These are phyloP conservation scores for Lycia hirtaria DNA, from an alignment of 2,888 invertebrate species.

Conservation along the genomic window DNA sequence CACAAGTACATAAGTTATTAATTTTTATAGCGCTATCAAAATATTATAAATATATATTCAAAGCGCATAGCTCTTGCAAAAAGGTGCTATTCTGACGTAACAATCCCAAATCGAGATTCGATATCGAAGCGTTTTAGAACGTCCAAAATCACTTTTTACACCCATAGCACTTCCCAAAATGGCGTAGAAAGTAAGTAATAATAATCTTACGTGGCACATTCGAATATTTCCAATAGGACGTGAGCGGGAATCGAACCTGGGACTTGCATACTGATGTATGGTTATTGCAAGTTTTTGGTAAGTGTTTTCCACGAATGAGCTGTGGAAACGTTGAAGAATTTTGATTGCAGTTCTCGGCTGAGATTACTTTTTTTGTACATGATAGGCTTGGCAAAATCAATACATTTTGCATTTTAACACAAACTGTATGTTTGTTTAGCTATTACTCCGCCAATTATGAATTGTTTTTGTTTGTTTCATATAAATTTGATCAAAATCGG, in stretches of 20 bases:
- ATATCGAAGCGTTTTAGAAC: slow-evolving; percentile 19
- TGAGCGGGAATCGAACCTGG: slow-evolving; percentile 67
- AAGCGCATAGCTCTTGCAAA: neutral
- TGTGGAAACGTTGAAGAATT: slow-evolving; percentile 30
- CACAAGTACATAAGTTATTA: neutral
- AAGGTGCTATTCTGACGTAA: slow-evolving; percentile 15
- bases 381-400: too few relatives aligned
- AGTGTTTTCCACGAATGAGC: slow-evolving; percentile 36
- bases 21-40: slow-evolving; percentile 8
- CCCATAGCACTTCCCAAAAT: slow-evolving; percentile 63
- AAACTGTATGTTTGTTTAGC: too few relatives aligned
- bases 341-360: slow-evolving; percentile 14
- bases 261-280: slow-evolving; percentile 71
- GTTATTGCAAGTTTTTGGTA: slow-evolving; percentile 56
- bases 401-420: too few relatives aligned
- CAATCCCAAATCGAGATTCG: slow-evolving; percentile 11
- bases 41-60: slow-evolving; percentile 20
- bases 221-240: slow-evolving; percentile 73
- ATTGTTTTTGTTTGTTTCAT: too few relatives aligned
- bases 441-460: too few relatives aligned
- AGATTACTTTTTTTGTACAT: neutral
- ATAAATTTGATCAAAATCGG: too few relatives aligned
- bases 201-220: slow-evolving; percentile 66
- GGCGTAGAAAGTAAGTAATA: slow-evolving; percentile 77
- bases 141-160: slow-evolving; percentile 55